A percentile compares a stretch with the other conserved stretches of the same genome.
Conservation (phyloP, 2,797 vertebrate species). For the Arremon aurantiirostris region DNA sequence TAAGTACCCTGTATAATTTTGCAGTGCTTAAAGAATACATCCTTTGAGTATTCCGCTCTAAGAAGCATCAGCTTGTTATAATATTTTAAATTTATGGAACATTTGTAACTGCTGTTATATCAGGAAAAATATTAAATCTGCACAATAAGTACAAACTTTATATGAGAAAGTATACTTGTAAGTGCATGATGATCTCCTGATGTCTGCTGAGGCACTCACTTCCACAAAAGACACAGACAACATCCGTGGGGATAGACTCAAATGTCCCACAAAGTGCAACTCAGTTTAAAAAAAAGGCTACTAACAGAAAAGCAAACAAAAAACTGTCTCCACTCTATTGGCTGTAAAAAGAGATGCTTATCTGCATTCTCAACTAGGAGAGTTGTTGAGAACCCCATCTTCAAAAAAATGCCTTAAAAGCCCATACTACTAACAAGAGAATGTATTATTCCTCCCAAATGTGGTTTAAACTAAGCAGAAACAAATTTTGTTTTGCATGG, state of each 20-base stretch:
- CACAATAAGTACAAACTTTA: constrained; percentile 63
- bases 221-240: constrained; percentile 49
- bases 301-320: constrained; percentile 25
- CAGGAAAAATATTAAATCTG: constrained; percentile 70
- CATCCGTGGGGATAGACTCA: constrained; percentile 24
- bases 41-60: constrained; percentile 62
- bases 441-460: constrained; percentile 48
- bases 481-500: constrained; percentile 48
- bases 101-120: constrained; percentile 66
- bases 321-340: neutral
- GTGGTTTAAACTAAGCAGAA: constrained; percentile 53
- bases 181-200: constrained; percentile 39
- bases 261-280: constrained; percentile 44
- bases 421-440: constrained; percentile 34
- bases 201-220: constrained; percentile 32
- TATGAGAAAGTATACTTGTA: constrained; percentile 62
- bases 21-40: constrained; percentile 68
- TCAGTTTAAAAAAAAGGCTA: constrained; percentile 14
- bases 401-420: constrained; percentile 30
- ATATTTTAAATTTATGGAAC: constrained; percentile 72
- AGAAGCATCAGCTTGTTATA: constrained; percentile 58
- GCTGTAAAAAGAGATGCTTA: constrained; percentile 39
- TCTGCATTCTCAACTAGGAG: constrained; percentile 26
- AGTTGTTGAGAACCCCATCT: constrained; percentile 22
- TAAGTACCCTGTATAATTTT: constrained; percentile 67